phyloP scores from a whole-genome alignment of 2,797 vertebrate species.

The Schizopygopsis pylzovi region DNA sequence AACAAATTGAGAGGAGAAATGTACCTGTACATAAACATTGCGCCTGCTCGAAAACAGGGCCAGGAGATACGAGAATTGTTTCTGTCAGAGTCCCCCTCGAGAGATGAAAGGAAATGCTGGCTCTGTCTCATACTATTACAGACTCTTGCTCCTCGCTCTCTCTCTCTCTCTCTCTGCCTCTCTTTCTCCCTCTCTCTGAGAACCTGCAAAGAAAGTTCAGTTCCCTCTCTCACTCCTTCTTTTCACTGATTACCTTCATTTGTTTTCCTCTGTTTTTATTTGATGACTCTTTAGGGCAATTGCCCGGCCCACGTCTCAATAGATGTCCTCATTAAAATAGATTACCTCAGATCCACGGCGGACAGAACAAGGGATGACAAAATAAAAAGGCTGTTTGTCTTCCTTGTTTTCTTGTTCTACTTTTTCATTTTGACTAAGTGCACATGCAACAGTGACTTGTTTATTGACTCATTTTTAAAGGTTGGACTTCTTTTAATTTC shows the following conservation, averaged over 20 bases:
- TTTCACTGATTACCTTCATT: constrained; percentile 39
- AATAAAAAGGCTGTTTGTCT: constrained; percentile 21
- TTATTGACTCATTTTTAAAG: background rate
- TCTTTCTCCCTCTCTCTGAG: background rate
- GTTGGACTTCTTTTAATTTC: background rate
- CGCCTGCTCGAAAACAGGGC: constrained; percentile 16
- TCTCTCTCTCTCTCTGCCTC: constrained; percentile 3
- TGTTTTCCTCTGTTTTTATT: constrained; percentile 54
- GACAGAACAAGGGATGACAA: constrained; percentile 4
- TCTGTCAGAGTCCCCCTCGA: constrained; percentile 77
- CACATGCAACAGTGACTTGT: constrained; percentile 48
- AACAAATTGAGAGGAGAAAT: constrained; percentile 57
- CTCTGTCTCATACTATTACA: constrained; percentile 78
- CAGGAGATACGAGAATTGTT: constrained; percentile 70
- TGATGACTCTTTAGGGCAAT: constrained; percentile 47
- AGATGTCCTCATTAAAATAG: constrained; percentile 46
- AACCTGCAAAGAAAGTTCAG: constrained; percentile 32
- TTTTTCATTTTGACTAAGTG: constrained; percentile 44
- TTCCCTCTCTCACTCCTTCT: background rate
- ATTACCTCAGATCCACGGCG: constrained; percentile 22
- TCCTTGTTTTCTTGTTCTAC: constrained; percentile 6
- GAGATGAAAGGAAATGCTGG: constrained; percentile 80
- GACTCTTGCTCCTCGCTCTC: constrained; percentile 49
- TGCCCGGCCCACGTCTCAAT: constrained; percentile 19
- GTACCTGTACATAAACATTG: constrained; percentile 50